These are phyloP conservation scores for Heliconius nattereri DNA, from an alignment of 1,140 invertebrate species.

Conservation along the genomic window DNA sequence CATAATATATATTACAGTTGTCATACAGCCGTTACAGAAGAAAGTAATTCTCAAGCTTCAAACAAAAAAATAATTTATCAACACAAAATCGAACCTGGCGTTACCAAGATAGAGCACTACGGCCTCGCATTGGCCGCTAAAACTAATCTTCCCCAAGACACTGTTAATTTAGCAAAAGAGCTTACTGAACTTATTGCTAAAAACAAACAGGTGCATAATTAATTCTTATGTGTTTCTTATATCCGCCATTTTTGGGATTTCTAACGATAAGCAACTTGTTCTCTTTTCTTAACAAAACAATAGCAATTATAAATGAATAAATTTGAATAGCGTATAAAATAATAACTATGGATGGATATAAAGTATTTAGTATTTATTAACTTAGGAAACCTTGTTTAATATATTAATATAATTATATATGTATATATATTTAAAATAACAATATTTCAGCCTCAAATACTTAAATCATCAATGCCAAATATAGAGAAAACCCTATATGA, in stretches of 20 bases:
- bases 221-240: too few relatives aligned
- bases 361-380: too few relatives aligned
- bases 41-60: conserved; percentile 36
- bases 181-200: conserved; percentile 62
- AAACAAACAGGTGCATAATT: conserved; percentile 55
- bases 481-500: conserved; percentile 62
- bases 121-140: conserved; percentile 71
- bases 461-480: conserved; percentile 44
- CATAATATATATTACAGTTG: conserved; percentile 46
- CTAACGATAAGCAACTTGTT: too few relatives aligned
- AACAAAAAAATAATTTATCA: conserved; percentile 63
- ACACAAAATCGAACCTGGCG: conserved; percentile 70
- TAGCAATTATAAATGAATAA: too few relatives aligned
- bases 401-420: background rate
- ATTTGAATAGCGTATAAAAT: too few relatives aligned
- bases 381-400: background rate
- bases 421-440: background rate
- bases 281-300: too few relatives aligned
- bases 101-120: conserved; percentile 69
- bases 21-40: conserved; percentile 64
- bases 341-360: too few relatives aligned
- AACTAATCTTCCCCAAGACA: conserved; percentile 72
- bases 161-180: conserved; percentile 70
- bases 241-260: too few relatives aligned
- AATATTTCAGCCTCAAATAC: conserved; percentile 55